These are phyloP conservation scores for Lepidurus couesii DNA, from an alignment of 1,140 invertebrate genomes.

Conservation along the genomic window DNA sequence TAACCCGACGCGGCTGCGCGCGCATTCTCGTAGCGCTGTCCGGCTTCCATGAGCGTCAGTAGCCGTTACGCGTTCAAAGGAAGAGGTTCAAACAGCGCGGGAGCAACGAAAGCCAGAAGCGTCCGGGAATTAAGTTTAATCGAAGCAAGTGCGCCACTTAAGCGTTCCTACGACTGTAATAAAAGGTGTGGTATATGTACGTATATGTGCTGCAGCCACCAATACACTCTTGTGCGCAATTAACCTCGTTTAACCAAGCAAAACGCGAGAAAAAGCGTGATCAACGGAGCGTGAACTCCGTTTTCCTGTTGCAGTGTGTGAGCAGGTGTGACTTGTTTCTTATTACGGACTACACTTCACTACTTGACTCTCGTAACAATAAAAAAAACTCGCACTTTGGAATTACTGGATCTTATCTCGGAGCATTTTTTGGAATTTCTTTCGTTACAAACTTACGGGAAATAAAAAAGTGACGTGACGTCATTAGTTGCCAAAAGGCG, in stretches of 20 bases:
- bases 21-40: neutral
- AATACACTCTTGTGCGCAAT: neutral
- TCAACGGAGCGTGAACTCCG: neutral
- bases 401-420: neutral
- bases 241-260: neutral
- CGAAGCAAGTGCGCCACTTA: neutral
- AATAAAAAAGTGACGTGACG: neutral
- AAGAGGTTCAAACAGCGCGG: neutral
- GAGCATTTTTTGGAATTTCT: too few relatives aligned
- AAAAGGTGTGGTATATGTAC: neutral
- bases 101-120: neutral
- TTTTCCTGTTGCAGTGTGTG: slow-evolving; percentile 18
- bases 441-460: neutral
- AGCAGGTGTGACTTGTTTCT: neutral
- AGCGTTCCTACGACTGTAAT: neutral
- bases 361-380: neutral
- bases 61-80: neutral
- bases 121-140: neutral
- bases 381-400: neutral
- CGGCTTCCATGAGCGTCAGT: neutral
- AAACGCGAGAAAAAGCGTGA: neutral
- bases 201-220: neutral
- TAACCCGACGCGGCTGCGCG: neutral
- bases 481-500: neutral
- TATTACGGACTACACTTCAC: neutral